Conservation (phyloP, 2,888 invertebrate genomes). For the Frankliniella fusca region DNA sequence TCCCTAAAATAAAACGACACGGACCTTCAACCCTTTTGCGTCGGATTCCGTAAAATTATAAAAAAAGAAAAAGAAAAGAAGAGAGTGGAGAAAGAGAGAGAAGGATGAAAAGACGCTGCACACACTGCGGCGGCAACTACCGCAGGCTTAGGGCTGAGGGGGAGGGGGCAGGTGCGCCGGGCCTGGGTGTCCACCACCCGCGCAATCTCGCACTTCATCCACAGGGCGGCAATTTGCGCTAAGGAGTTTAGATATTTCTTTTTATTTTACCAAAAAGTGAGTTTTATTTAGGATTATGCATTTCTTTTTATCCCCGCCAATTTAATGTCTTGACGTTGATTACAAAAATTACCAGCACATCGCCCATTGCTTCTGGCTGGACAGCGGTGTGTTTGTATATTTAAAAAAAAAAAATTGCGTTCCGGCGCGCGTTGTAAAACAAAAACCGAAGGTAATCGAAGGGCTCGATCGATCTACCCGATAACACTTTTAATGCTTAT, state of each 20-base stretch:
- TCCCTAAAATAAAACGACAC: not conserved
- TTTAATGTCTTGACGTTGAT: no score
- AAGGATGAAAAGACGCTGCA: not conserved
- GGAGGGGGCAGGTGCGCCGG: not conserved
- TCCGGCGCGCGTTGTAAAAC: not conserved
- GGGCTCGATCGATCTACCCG: not conserved
- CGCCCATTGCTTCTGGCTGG: not conserved
- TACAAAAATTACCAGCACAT: not conserved
- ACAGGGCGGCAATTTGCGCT: not conserved
- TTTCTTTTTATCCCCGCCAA: no score
- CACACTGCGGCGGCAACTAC: not conserved
- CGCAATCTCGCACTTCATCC: not conserved
- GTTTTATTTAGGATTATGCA: no score
- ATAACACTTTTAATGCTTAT: no score
- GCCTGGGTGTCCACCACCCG: not conserved
- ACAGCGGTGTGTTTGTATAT: not conserved
- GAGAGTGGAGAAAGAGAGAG: not conserved
- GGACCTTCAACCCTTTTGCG: conserved; percentile 9
- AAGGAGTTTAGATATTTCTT: not conserved
- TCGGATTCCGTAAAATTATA: conserved; percentile 18
- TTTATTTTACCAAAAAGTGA: not conserved
- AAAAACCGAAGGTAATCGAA: not conserved
- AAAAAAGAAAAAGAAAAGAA: not conserved
- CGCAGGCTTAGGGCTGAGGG: not conserved
- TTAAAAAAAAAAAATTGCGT: not conserved